Base-by-base conservation (phyloP, 2,797 vertebrate genomes). In the Microctenopoma steveboyesi region DNA sequence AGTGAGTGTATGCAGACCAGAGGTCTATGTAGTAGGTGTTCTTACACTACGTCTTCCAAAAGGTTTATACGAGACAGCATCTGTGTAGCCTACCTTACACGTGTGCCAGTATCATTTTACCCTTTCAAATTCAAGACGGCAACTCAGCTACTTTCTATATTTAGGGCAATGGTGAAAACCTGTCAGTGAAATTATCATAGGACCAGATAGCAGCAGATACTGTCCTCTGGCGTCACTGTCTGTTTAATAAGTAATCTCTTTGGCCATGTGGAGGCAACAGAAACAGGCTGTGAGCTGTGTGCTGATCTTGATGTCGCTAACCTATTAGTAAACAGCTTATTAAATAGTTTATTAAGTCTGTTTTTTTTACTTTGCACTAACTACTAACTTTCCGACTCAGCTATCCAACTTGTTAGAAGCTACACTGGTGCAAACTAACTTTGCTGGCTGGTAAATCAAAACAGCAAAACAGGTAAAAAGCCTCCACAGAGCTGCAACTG, bases 111-210 rank as follows among this genome's bases (percentile, higher is more conserved):
- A 69, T 82, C 64, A 55, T 37, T 58, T 74, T 64, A 70, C 60
- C 13, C 11, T 53, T 62, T 69, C 15, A 12, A 63, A 82, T 67
- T 66, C 57, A 43, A 79, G 43, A 77, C 6, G 4, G 71, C 61
- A 14, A 64, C 81, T 76, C 57, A 46, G 68, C 74, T 72, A 55
- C 56, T 69, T 65, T 88, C 86, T 91, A 88, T 84, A 79, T 90
- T 86, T 88, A 88, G 76, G 89, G 73, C 60, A 65, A 74, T 18
- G 4, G 76, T 73, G 80, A 88, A 63, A 88, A 90, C 79, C 76
- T 86, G 73, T 72, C 72, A 51, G 72, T 84, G 78, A 77, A 85
- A 81, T 81, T 80, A 81, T 78, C 67, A 65, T 70, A 59, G 59
- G 65, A 56, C 77, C 86, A 81, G 83, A 88, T 72, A 88, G 63